Evolutionary conservation across 2,797 vertebrate genomes (phyloP).

Genomic region (Cynopterus sphinx): DNA sequence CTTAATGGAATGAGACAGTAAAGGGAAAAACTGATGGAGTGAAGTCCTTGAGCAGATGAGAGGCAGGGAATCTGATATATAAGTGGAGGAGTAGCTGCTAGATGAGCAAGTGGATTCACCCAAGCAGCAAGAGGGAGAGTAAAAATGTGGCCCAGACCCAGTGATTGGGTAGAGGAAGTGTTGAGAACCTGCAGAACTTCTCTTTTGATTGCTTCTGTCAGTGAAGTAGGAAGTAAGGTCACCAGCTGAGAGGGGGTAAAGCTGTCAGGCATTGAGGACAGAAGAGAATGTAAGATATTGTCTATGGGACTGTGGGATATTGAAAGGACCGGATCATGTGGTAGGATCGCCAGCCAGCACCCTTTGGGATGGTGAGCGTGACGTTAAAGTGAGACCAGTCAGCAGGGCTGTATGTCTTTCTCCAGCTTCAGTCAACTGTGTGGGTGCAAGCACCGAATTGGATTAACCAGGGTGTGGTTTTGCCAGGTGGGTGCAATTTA

Average conservation of each 20-base stretch:
- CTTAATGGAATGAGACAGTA: neutral
- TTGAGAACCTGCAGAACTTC: neutral
- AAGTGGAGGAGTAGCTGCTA: neutral
- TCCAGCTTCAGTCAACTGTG: neutral
- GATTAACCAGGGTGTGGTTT: constrained; percentile 51
- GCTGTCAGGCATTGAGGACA: neutral
- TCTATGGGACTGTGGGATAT: neutral
- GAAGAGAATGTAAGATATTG: neutral
- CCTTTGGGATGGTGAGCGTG: neutral
- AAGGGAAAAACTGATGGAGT: neutral
- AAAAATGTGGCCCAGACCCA: neutral
- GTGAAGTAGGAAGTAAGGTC: neutral
- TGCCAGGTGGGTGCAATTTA: constrained; percentile 39
- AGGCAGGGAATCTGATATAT: neutral
- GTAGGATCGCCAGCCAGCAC: neutral
- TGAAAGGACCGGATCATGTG: neutral
- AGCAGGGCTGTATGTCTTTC: neutral
- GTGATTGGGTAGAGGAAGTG: neutral
- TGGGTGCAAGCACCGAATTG: neutral
- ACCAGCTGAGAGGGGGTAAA: neutral
- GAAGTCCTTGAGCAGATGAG: neutral
- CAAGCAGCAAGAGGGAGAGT: neutral
- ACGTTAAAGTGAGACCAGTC: neutral
- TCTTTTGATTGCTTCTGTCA: neutral
- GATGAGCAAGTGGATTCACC: neutral